Evolutionary conservation across 2,797 vertebrate species (phyloP), one percentile per base, ranked within the genome.

Genomic region (Phoebastria nigripes): DNA sequence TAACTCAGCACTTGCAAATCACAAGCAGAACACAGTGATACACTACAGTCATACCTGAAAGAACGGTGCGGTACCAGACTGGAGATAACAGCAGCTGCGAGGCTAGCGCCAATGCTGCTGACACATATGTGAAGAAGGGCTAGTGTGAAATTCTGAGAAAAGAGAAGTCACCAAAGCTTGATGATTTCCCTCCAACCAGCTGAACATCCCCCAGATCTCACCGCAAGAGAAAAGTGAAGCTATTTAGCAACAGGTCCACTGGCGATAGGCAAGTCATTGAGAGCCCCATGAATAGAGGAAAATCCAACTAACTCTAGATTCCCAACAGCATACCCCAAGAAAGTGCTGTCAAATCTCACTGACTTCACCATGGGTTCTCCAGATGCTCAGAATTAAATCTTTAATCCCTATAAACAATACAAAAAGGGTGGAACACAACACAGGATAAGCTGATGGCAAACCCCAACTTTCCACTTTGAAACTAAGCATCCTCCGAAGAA

Each of bases 181-280:
- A 29, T 33, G 67, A 41, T 24, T 28, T 52, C 39, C 54, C 44
- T 87, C 78, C 78, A 47, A 20, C 6, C 37, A 52, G 33, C 26
- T 16, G 28, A 86, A 15, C 63, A 24, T 47, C n/a, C 62, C 54
- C 52, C 51, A 73, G 31, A 56, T 18, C 21, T 82, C 87, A 52
- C 33, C 39, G 37, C 61, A 59, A 54, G 41, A 49, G 47, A 29
- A 70, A 51, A 90, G 26, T 2, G 24, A 54, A 82, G 78, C 55
- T 33, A 9, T 31, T 81, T 63, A 49, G 69, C n/a, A 66, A 61
- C 29, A 62, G 42, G 44, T 25, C 42, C 39, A 11, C 13, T 55
- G 56, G 52, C 0, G 2, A 55, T 0, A 15, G 33, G 29, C 55
- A 72, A 24, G 29, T 29, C 46, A 44, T 3, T 1, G 19, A 59